These are phyloP conservation scores for Copidosoma floridanum DNA, from an alignment of 1,140 invertebrate species.

Conservation along the genomic window DNA sequence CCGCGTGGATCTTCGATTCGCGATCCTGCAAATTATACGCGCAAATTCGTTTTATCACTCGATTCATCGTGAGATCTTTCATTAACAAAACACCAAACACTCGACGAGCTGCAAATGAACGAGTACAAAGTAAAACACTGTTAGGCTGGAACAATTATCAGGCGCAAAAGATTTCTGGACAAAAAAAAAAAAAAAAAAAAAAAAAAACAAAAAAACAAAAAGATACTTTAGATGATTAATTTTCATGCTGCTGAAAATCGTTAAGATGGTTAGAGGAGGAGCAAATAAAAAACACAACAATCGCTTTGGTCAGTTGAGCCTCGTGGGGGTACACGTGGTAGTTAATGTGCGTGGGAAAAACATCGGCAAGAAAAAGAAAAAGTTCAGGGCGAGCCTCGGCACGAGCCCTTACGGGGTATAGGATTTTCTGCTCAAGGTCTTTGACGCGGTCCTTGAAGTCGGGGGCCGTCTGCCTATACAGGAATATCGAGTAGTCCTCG, in stretches of 20 bases:
- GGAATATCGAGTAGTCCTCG: conserved; percentile 73
- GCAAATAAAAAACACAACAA: no score
- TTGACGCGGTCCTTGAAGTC: conserved; percentile 76
- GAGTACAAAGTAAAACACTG: no score
- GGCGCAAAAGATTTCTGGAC: no score
- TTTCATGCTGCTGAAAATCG: no score
- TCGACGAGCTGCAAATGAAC: conserved; percentile 12
- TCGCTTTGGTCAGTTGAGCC: neutral
- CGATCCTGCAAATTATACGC: conserved; percentile 70
- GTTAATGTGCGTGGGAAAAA: neutral
- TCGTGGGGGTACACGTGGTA: neutral
- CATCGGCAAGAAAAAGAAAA: neutral
- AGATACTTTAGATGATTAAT: no score
- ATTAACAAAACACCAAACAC: conserved; percentile 22
- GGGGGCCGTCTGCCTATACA: conserved; percentile 71
- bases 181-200: no score
- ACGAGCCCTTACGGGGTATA: conserved; percentile 68
- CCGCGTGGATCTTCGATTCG: conserved; percentile 62
- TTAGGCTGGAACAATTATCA: no score
- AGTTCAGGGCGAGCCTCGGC: neutral
- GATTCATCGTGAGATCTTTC: no score
- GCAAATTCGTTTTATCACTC: no score
- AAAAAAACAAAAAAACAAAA: no score
- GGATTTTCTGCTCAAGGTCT: conserved; percentile 72
- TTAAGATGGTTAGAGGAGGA: no score